These are phyloP conservation scores for Scartelaos histophorus DNA, from an alignment of 2,113 vertebrate species.

Conservation along the genomic window DNA sequence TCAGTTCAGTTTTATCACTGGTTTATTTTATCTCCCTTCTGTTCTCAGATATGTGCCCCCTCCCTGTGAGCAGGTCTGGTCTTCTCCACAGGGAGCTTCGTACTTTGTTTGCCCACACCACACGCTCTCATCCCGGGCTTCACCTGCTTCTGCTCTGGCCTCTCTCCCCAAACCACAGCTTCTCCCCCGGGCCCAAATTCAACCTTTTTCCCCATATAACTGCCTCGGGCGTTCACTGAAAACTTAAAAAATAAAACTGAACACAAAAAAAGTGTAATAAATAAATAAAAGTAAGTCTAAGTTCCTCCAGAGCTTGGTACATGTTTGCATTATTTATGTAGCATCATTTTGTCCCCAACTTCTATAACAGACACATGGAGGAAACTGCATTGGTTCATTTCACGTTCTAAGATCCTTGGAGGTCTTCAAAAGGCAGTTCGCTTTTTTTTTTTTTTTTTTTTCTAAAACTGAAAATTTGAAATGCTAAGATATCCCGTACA, in stretches of 20 bases:
- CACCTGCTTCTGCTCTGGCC: not conserved
- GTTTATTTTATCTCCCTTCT: no score
- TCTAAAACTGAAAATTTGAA: no score
- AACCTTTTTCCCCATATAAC: not conserved
- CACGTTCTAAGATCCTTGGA: not conserved
- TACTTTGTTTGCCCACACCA: not conserved
- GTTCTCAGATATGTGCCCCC: no score
- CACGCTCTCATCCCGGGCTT: not conserved
- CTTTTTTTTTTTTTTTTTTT: no score
- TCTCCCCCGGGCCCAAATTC: not conserved
- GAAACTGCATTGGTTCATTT: not conserved
- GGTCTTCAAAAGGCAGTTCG: not conserved
- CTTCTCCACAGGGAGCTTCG: no score
- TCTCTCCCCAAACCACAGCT: not conserved
- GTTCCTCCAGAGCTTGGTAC: not conserved
- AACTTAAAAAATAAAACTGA: not conserved
- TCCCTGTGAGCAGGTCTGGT: no score
- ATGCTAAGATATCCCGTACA: no score
- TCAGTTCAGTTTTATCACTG: no score
- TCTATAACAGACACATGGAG: not conserved
- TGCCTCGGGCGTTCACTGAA: not conserved
- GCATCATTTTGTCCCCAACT: not conserved
- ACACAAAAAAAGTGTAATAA: not conserved
- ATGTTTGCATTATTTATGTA: conserved; percentile 5
- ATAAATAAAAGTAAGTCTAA: not conserved